Evolutionary conservation across 1,140 invertebrate species (phyloP), one percentile per base, ranked within the genome.

Genomic region (Drosophila miranda): DNA sequence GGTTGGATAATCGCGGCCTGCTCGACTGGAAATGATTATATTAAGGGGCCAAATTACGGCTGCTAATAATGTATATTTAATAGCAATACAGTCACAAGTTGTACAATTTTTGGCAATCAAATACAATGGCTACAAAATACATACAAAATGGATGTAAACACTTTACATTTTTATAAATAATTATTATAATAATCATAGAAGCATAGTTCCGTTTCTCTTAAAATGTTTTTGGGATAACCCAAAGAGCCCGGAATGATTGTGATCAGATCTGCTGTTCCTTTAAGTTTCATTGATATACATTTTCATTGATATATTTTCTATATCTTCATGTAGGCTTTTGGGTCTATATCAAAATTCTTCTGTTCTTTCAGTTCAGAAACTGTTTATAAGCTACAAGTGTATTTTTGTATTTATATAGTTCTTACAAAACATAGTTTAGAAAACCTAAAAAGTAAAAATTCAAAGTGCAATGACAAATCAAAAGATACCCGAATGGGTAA

Each of bases 1-100:
- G 87, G 87, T 75, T 90, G 78, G 87, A 90, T 63, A 90, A 90
- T 59, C 83, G 87, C 30, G 89, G 89, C 4, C 54, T 89, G 26
- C 70, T 90, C 44, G 89, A 90, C 72, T 90, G 79, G 82, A 89
- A 90, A 38, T 89, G 69, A 80, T 64, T 66, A 72, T n/a, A 42
- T 41, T 16, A 16, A 16, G 16, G 16, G 16, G 16, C 16, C 16
- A 16, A 16, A 16, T 16, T 16, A 16, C 16, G 30, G 9, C 9
- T 14, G 1, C 30, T 66, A 52, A 62, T 55, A 70, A 75, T 62
- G 38, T 6, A 9, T 55, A 44, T 68, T 45, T 67, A 59, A 75
- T 75, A 44, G 43, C 34, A 5, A 13, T 38, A 1, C 14, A 19
- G 5, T 34, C 11, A n/a, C 34, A 68, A 34, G n/a, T 67, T 46